Conservation (phyloP, 2,797 vertebrate genomes). For the Telmatherina bonti region DNA sequence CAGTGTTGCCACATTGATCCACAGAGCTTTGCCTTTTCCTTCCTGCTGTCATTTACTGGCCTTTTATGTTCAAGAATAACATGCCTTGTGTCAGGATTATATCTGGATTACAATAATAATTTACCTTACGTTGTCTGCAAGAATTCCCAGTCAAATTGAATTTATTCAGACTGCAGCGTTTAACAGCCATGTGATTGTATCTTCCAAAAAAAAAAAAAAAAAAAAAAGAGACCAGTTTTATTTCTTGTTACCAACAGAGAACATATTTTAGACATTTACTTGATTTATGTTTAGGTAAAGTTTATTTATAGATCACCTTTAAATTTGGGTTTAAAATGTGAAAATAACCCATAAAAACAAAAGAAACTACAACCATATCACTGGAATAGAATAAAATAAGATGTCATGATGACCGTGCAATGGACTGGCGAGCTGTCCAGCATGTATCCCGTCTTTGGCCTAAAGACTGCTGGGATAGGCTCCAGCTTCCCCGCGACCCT, state of each 20-base stretch:
- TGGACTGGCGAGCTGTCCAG: too few relatives aligned
- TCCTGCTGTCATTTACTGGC: conserved; percentile 13
- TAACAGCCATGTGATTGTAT: background rate
- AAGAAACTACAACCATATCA: too few relatives aligned
- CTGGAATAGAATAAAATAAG: too few relatives aligned
- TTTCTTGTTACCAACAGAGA: background rate
- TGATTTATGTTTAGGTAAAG: too few relatives aligned
- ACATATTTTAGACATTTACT: background rate
- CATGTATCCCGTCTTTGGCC: too few relatives aligned
- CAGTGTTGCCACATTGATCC: conserved; percentile 4
- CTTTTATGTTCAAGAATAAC: conserved; percentile 18
- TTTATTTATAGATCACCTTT: too few relatives aligned
- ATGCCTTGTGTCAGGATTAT: conserved; percentile 15
- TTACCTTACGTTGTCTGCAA: background rate
- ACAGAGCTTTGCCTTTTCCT: conserved; percentile 22
- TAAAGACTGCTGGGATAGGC: too few relatives aligned
- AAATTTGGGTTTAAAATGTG: too few relatives aligned
- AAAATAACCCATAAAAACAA: too few relatives aligned
- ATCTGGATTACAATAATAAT: conserved; percentile 27
- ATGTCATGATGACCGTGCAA: too few relatives aligned
- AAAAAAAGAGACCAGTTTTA: too few relatives aligned
- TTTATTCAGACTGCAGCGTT: conserved; percentile 3
- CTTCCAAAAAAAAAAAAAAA: background rate
- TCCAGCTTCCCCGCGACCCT: too few relatives aligned
- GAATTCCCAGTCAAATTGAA: background rate